These are phyloP conservation scores for Erebia epiphron DNA, from an alignment of 2,888 invertebrate genomes.

Conservation along the genomic window DNA sequence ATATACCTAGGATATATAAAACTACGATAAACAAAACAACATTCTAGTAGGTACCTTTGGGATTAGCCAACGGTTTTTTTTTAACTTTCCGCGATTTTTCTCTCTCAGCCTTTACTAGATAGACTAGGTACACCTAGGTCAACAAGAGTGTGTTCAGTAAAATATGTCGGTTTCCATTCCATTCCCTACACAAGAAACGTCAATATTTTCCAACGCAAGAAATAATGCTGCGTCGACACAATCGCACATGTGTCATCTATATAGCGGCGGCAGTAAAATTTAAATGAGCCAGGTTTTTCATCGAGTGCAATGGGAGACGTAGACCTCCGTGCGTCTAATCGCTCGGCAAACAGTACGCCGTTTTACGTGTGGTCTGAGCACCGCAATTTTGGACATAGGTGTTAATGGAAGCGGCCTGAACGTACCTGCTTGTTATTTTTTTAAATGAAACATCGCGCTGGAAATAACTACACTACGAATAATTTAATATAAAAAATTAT, in stretches of 20 bases:
- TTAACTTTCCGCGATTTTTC: background rate
- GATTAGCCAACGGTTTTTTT: no score
- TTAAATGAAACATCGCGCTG: background rate
- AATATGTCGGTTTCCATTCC: conserved; percentile 13
- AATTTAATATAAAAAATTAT: no score
- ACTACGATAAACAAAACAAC: no score
- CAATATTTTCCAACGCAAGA: conserved; percentile 5
- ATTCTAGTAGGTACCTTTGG: no score
- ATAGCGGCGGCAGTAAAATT: conserved; percentile 27
- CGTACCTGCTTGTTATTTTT: background rate
- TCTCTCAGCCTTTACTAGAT: no score
- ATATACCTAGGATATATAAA: no score
- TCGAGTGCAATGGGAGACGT: conserved; percentile 30
- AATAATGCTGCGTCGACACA: conserved; percentile 6
- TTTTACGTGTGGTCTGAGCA: conserved; percentile 47
- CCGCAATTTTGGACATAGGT: conserved; percentile 15
- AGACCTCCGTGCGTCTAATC: conserved; percentile 52
- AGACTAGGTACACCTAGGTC: background rate
- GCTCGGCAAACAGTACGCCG: conserved; percentile 50
- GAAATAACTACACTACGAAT: no score
- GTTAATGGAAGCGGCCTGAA: conserved; percentile 26
- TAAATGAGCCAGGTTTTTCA: conserved; percentile 32
- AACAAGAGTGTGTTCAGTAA: background rate
- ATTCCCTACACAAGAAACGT: conserved; percentile 8
- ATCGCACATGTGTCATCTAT: conserved; percentile 17